These are phyloP conservation scores for Anthrax anthrax DNA, from an alignment of 2,888 invertebrate genomes.

Conservation along the genomic window DNA sequence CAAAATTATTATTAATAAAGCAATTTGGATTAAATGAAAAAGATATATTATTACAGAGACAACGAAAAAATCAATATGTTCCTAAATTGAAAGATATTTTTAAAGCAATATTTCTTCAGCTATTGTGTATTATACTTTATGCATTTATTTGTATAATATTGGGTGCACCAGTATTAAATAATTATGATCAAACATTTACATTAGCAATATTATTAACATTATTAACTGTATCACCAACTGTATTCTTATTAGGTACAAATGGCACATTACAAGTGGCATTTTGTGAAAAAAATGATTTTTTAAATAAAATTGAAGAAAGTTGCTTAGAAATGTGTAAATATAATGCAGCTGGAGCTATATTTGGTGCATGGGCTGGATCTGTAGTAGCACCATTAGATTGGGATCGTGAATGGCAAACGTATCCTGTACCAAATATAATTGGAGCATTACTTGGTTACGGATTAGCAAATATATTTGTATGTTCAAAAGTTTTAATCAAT, in stretches of 20 bases:
- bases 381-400: slow-evolving; percentile 73
- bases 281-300: slow-evolving; percentile 30
- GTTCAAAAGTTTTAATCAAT: slow-evolving; percentile 26
- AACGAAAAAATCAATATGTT: background rate
- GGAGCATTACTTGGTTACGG: slow-evolving; percentile 46
- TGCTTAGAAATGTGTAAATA: slow-evolving; percentile 30
- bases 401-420: slow-evolving; percentile 70
- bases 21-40: slow-evolving; percentile 25
- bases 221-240: slow-evolving; percentile 30
- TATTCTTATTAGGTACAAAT: slow-evolving; percentile 29
- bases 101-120: slow-evolving; percentile 25
- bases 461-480: slow-evolving; percentile 35
- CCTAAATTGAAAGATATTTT: slow-evolving; percentile 20
- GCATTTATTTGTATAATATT: slow-evolving; percentile 31
- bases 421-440: slow-evolving; percentile 52
- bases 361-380: slow-evolving; percentile 69
- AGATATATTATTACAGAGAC: slow-evolving; percentile 14
- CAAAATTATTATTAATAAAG: slow-evolving; percentile 26
- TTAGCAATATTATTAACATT: slow-evolving; percentile 28
- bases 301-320: slow-evolving; percentile 28
- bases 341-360: slow-evolving; percentile 34
- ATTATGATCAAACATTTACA: slow-evolving; percentile 32
- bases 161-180: slow-evolving; percentile 33
- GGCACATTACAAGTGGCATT: slow-evolving; percentile 32
- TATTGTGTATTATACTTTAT: slow-evolving; percentile 26